phyloP scores from a whole-genome alignment of 1,140 invertebrate species.

The Gonioctena quinquepunctata region DNA sequence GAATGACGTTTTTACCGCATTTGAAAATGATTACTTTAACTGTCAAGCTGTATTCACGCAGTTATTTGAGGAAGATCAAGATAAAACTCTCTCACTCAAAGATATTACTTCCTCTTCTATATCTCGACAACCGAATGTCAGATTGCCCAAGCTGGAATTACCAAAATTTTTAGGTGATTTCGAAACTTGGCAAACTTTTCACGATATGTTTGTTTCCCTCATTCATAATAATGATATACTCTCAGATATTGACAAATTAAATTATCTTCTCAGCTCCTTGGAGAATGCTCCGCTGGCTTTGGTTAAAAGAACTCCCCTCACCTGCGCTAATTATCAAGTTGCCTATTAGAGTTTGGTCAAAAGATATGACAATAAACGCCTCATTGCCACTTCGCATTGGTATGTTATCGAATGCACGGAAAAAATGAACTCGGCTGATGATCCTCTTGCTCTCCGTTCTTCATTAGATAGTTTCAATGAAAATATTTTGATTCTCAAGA shows the following conservation, averaged over 20 bases:
- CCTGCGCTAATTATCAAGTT: not conserved
- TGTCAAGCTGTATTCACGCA: too few species aligned
- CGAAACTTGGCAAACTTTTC: not conserved
- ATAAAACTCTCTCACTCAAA: too few species aligned
- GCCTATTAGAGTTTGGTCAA: not conserved
- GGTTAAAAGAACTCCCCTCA: not conserved
- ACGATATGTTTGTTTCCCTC: not conserved
- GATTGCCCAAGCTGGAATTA: not conserved
- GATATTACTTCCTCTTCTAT: too few species aligned
- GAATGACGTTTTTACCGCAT: too few species aligned
- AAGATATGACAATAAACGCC: not conserved
- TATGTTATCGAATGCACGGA: not conserved
- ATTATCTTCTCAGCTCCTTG: not conserved
- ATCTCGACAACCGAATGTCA: not conserved
- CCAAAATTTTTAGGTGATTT: not conserved
- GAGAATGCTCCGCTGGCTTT: not conserved
- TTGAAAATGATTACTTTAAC: too few species aligned
- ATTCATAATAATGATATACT: not conserved
- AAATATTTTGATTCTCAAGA: not conserved
- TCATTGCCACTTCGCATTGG: not conserved
- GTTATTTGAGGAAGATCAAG: too few species aligned
- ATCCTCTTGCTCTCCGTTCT: not conserved
- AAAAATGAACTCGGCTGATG: not conserved
- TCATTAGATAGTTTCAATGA: not conserved
- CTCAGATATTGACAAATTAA: not conserved